Conservation (phyloP, 2,888 invertebrate genomes). For the Trichacis sp. region DNA sequence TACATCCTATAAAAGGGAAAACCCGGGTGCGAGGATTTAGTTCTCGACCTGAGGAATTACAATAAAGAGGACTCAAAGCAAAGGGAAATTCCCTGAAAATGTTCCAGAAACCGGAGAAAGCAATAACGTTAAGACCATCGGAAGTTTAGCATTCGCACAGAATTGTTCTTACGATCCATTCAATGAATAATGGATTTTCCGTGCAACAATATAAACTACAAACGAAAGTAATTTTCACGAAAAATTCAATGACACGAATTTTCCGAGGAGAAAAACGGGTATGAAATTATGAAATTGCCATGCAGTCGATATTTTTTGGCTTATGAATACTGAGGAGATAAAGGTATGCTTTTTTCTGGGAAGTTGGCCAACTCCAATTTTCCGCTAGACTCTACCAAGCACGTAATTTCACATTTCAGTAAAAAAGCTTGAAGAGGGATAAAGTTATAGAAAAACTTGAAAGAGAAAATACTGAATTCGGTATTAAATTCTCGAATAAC, state of each 20-base stretch:
- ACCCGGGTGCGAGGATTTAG: conserved; percentile 18
- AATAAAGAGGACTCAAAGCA: conserved; percentile 4
- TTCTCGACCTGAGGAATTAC: conserved; percentile 17
- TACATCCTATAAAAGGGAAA: conserved; percentile 18
- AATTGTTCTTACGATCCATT: too few species aligned
- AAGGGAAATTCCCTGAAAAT: neutral
- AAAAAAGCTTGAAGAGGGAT: too few species aligned
- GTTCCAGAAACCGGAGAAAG: neutral
- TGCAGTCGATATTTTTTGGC: conserved; percentile 47
- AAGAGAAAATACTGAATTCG: too few species aligned
- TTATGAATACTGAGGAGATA: conserved; percentile 58
- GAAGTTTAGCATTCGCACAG: neutral
- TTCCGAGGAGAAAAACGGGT: too few species aligned
- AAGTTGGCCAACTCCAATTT: conserved; percentile 58
- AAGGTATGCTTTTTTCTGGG: conserved; percentile 50
- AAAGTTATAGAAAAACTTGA: too few species aligned
- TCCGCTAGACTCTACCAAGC: conserved; percentile 50
- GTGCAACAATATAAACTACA: too few species aligned
- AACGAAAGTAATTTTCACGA: too few species aligned
- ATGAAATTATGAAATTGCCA: conserved; percentile 39
- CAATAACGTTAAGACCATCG: neutral
- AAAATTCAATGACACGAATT: too few species aligned
- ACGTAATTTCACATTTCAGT: conserved; percentile 39
- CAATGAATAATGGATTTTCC: too few species aligned
- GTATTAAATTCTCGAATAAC: too few species aligned